Conservation (phyloP, 2,888 invertebrate species). For the Campaea margaritaria region DNA sequence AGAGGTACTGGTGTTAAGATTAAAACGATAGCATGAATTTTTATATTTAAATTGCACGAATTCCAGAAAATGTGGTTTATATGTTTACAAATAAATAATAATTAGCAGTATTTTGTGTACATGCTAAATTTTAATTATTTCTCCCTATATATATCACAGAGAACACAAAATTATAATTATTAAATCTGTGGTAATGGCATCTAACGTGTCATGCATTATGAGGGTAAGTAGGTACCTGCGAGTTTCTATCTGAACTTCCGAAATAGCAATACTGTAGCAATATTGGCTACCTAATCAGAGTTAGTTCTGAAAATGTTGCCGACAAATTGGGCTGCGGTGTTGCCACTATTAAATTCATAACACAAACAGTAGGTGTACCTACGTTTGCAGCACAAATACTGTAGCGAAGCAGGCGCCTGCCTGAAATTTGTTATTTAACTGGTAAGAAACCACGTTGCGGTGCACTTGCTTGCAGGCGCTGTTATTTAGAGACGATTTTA, state of each 20-base stretch:
- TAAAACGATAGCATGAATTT: no score
- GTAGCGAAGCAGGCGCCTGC: slow-evolving; percentile 44
- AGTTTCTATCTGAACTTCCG: neutral
- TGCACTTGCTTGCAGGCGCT: slow-evolving; percentile 50
- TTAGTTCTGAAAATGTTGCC: slow-evolving; percentile 5
- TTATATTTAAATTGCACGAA: no score
- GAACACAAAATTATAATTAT: no score
- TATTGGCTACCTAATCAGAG: neutral
- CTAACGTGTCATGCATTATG: no score
- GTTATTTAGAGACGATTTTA: slow-evolving; percentile 20
- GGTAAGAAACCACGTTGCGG: slow-evolving; percentile 46
- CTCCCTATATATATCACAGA: no score
- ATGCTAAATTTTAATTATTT: no score
- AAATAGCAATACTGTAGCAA: neutral
- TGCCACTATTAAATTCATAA: slow-evolving; percentile 27
- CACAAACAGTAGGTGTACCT: slow-evolving; percentile 22
- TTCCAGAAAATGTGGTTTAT: no score
- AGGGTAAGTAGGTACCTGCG: no score
- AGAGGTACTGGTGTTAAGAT: no score
- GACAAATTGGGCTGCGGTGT: slow-evolving; percentile 19
- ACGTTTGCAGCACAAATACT: slow-evolving; percentile 21
- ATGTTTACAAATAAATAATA: no score
- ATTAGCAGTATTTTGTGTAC: no score
- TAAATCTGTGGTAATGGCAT: no score
- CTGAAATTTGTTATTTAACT: slow-evolving; percentile 44